phyloP scores from a whole-genome alignment of 2,113 vertebrate species.

The Pongo pygmaeus region DNA sequence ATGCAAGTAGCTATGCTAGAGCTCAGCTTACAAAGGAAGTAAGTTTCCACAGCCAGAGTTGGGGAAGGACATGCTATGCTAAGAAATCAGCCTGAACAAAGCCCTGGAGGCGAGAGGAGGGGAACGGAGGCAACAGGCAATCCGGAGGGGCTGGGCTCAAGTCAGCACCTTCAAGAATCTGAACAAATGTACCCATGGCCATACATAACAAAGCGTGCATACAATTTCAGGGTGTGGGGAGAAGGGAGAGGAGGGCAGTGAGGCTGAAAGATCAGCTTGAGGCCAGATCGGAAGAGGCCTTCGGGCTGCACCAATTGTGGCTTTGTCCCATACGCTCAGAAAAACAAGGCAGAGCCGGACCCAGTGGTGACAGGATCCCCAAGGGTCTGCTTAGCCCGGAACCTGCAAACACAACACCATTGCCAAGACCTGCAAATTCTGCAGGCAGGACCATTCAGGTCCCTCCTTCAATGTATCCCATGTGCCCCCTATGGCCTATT shows the following conservation, averaged over 20 bases:
- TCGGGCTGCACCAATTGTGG: not conserved
- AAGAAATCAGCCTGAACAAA: not conserved
- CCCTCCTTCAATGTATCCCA: too few species aligned
- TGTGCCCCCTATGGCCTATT: rapidly evolving
- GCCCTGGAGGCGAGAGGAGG: not conserved
- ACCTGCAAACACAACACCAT: not conserved
- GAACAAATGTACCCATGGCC: not conserved
- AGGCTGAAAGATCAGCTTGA: not conserved
- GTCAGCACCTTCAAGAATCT: not conserved
- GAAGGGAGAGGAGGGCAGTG: not conserved
- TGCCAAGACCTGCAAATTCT: not conserved
- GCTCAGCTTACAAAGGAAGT: not conserved
- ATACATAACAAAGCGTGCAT: not conserved
- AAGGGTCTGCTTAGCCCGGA: not conserved
- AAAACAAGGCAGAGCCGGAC: not conserved
- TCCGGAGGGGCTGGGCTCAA: not conserved
- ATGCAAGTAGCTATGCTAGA: not conserved
- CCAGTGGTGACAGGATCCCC: not conserved
- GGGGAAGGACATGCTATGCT: not conserved
- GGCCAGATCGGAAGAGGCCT: not conserved
- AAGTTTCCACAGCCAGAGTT: not conserved
- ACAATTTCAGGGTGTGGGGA: not conserved
- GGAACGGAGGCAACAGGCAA: not conserved
- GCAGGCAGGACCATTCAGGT: not conserved
- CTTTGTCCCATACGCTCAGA: not conserved